Evolutionary conservation across 2,797 vertebrate species (phyloP), one percentile per base, ranked within the genome.

Genomic region (Chaunax sp.): DNA sequence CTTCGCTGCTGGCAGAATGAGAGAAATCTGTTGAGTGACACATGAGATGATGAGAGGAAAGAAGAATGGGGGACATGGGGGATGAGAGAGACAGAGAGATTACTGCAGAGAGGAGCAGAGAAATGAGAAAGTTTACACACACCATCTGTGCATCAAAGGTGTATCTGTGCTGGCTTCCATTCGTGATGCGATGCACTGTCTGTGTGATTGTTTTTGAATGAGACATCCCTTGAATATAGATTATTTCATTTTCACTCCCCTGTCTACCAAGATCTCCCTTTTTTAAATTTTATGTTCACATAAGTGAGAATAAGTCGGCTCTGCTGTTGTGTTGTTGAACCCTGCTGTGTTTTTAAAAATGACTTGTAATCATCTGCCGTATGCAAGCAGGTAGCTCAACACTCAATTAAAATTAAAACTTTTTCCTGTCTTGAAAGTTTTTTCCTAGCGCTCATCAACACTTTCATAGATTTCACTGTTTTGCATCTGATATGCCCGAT

Each of bases 101-200:
- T 72, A 73, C 43, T 64, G 64, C 2, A 8, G 41, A 55, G 68
- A 65, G 58, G 64, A 58, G 56, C 53, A 69, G 52, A 54, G 55
- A 75, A 75, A 78, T 5, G 13, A 56, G 70, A 59, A 85, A 78
- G 81, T 89, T 87, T 81, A 71, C 78, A 64, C 77, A 64, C 30
- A 2, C 82, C 84, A 86, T 89, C 87, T 87, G 89, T 85, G 83
- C 85, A 82, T 82, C 84, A 85, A 62, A 86, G 81, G 86, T 80
- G 77, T 64, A 75, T 70, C 75, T 80, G 80, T 22, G 59, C 72
- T 37, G 72, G 69, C 73, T 71, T 33, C 51, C 47, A 41, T 80
- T 66, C 58, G 59, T 44, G 26, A 64, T 37, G n/a, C 73, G 23
- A 62, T 37, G n/a, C 75, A 33, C 13, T 49, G 52, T 47, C 77